These are phyloP conservation scores for Cyphomyrus plagiostoma DNA, from an alignment of 2,113 vertebrate genomes.

Conservation along the genomic window DNA sequence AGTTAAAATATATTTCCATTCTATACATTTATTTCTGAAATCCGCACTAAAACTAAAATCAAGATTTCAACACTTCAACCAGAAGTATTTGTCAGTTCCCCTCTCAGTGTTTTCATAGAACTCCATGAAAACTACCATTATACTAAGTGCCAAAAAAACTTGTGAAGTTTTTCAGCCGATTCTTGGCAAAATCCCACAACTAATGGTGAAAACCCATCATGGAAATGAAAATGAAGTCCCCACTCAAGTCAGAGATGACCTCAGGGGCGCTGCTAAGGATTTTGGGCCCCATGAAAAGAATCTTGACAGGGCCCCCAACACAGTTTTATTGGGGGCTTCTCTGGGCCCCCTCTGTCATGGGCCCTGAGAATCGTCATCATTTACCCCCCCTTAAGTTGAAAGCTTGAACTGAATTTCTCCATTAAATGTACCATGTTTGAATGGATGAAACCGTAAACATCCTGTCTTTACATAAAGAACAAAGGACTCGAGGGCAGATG, in stretches of 20 bases:
- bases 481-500: not conserved
- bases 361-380: too few relatives aligned
- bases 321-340: too few relatives aligned
- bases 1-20: not conserved
- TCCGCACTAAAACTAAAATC: not conserved
- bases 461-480: not conserved
- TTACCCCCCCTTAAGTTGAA: too few relatives aligned
- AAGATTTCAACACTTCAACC: not conserved
- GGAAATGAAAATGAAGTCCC: not conserved
- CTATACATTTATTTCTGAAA: not conserved
- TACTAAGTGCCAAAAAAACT: not conserved
- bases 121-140: not conserved
- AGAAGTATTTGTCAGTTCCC: not conserved
- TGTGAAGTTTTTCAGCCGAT: not conserved
- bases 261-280: too few relatives aligned
- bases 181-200: not conserved
- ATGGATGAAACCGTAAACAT: not conserved
- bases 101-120: not conserved
- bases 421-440: not conserved
- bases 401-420: not conserved
- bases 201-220: not conserved
- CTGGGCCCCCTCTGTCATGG: too few relatives aligned
- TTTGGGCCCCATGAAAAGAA: too few relatives aligned
- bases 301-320: too few relatives aligned
- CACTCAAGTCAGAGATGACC: not conserved